Evolutionary conservation across 2,797 vertebrate species (phyloP).

Genomic region (Psittacula derbiana): DNA sequence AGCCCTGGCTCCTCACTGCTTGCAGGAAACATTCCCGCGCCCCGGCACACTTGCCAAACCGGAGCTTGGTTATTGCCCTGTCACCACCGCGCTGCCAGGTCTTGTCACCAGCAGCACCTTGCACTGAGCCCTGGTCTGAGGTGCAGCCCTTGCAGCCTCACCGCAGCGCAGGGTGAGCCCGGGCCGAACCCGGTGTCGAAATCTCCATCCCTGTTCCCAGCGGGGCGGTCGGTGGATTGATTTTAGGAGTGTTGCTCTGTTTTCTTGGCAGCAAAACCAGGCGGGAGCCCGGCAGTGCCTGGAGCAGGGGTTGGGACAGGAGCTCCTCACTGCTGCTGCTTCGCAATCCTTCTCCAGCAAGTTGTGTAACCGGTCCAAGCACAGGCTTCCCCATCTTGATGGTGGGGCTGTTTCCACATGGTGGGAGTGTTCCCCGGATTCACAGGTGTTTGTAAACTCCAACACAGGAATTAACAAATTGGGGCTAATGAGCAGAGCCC

Average conservation of each 20-base stretch:
- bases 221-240: not conserved
- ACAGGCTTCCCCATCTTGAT: not conserved
- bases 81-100: not conserved
- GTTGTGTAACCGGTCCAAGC: conserved; percentile 23
- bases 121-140: not conserved
- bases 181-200: not conserved
- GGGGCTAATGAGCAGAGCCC: not conserved
- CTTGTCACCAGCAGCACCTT: not conserved
- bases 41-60: not conserved
- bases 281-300: conserved; percentile 22
- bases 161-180: not conserved
- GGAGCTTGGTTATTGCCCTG: not conserved
- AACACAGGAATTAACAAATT: conserved; percentile 23
- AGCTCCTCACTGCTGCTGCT: not conserved
- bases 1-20: not conserved
- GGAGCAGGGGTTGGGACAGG: conserved; percentile 20
- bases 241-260: not conserved
- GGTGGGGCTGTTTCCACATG: not conserved
- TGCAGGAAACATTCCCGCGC: not conserved
- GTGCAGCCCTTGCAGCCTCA: not conserved
- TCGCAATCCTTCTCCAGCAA: conserved; percentile 1
- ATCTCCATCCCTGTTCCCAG: not conserved
- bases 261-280: not conserved
- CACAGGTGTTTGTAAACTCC: conserved; percentile 55
- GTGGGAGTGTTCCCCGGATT: conserved; percentile 34